A percentile compares a stretch with the other conserved stretches of the same genome.
phyloP scores from a whole-genome alignment of 92 coral and sea anemone species.

The Pocillopora grandis region DNA sequence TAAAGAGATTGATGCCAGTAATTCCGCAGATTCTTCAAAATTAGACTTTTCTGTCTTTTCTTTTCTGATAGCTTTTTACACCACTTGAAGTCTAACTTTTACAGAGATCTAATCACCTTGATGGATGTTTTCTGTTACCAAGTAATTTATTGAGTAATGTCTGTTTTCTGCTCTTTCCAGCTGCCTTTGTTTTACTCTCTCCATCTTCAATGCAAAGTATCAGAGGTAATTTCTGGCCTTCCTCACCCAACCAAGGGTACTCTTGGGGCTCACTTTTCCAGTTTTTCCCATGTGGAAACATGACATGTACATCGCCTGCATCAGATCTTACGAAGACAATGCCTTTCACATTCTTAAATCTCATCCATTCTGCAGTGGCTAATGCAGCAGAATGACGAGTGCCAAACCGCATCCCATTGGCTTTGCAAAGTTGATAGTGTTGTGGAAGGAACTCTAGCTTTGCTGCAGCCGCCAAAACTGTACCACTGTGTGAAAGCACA shows the following conservation, averaged over 20 bases:
- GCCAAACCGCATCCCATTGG: slow-evolving; percentile 35
- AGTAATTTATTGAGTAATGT: too few relatives aligned
- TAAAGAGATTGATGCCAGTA: too few relatives aligned
- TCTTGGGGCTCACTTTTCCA: neutral
- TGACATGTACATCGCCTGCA: slow-evolving; percentile 7
- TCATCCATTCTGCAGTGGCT: slow-evolving; percentile 39
- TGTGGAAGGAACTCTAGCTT: slow-evolving; percentile 35
- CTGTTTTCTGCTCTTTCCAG: too few relatives aligned
- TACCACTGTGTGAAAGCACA: slow-evolving; percentile 39
- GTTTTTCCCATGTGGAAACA: slow-evolving; percentile 20
- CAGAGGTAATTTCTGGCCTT: slow-evolving; percentile 29
- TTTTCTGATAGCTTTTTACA: too few relatives aligned
- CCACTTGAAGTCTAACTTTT: too few relatives aligned
- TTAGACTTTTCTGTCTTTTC: too few relatives aligned
- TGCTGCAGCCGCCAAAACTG: slow-evolving; percentile 37
- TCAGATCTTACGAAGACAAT: slow-evolving; percentile 24
- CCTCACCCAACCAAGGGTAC: slow-evolving; percentile 9
- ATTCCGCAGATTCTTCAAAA: too few relatives aligned
- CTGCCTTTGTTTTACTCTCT: neutral
- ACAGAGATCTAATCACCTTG: too few relatives aligned
- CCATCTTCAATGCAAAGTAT: slow-evolving; percentile 9
- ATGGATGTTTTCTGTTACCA: too few relatives aligned
- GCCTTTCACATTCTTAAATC: neutral
- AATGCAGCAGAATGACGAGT: slow-evolving; percentile 44
- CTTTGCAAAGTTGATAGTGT: slow-evolving; percentile 44